Base-by-base conservation (phyloP, 2,113 vertebrate species). In the Mastomys natalensis region DNA sequence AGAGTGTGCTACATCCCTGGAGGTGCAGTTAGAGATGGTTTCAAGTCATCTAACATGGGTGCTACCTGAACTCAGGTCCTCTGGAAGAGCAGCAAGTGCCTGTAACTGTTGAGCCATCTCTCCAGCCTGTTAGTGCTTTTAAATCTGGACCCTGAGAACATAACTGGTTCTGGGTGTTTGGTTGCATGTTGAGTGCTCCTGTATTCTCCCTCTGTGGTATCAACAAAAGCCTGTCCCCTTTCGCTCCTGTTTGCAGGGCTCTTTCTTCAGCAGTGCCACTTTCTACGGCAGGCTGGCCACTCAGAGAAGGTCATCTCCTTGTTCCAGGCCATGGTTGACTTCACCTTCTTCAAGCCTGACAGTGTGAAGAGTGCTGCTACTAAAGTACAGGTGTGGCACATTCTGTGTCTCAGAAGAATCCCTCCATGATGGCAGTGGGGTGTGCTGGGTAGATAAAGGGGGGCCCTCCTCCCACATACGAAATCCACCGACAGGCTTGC, bases 281-380 rank as follows among this genome's bases (percentile, higher is more conserved):
- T 99, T 92, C 98, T 99, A 94, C 98, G 99, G 86, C 99, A 99
- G 98, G 98, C 99, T 0, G 99, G 99, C 74, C 99, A 99, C 96
- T 98, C 99, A 0, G 99, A 99, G 98, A 99, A 99, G 97, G 99
- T 99, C 0, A 81, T 99, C 88, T 99, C 99, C 89, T 97, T 99
- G 97, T 99, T 99, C 98, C 99, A 99, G 98, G 99, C 99, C 93
- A 98, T 99, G 98, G 96, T 99, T 0, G 99, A 99, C 97, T 99
- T 99, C 97, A 99, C 99, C 40, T 99, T 99, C 98, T 99, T 99
- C 97, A 99, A 99, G 96, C 99, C 99, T 0, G 99, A 99, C 98
- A 99, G 98, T 2, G 99, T 99, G 16, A 99, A 97, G 97, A 86
- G 99, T 37, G 97, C 99, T 86, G 98, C 99, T 76, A 99, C 99